These are phyloP conservation scores for Hemibates koningsi DNA, from an alignment of 2,113 vertebrate genomes.

Conservation along the genomic window DNA sequence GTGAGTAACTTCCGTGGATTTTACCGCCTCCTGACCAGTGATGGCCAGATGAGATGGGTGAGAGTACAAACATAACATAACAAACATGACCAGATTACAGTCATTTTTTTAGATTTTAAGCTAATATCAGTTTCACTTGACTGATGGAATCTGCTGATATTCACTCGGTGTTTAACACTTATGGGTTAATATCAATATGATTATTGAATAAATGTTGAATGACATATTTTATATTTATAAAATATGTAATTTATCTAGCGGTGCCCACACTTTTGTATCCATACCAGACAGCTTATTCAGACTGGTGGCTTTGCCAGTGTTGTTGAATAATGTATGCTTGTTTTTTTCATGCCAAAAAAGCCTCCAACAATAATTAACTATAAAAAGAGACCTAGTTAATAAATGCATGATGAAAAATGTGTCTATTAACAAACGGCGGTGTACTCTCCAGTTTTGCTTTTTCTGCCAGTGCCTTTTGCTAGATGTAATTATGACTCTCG, in stretches of 20 bases:
- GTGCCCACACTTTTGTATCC: background rate
- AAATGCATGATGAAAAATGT: background rate
- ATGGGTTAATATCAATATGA: background rate
- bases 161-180: background rate
- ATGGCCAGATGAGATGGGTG: constrained; percentile 79
- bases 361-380: background rate
- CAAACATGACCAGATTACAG: background rate
- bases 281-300: background rate
- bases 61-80: background rate
- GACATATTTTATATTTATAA: background rate
- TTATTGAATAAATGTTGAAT: background rate
- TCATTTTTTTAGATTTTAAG: background rate
- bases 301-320: background rate
- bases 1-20: constrained; percentile 75
- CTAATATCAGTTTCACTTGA: background rate
- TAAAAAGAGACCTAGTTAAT: background rate
- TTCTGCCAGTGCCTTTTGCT: background rate
- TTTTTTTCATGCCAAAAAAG: background rate
- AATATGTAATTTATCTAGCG: background rate
- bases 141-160: background rate
- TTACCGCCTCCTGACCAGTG: constrained; percentile 73
- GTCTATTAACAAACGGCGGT: background rate
- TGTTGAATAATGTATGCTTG: background rate
- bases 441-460: background rate
- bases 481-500: background rate